Percentiles rank a stretch among this genome's conserved stretches.
Evolutionary conservation across 2,888 invertebrate genomes (phyloP).

Genomic region (Drosophila ezoana): DNA sequence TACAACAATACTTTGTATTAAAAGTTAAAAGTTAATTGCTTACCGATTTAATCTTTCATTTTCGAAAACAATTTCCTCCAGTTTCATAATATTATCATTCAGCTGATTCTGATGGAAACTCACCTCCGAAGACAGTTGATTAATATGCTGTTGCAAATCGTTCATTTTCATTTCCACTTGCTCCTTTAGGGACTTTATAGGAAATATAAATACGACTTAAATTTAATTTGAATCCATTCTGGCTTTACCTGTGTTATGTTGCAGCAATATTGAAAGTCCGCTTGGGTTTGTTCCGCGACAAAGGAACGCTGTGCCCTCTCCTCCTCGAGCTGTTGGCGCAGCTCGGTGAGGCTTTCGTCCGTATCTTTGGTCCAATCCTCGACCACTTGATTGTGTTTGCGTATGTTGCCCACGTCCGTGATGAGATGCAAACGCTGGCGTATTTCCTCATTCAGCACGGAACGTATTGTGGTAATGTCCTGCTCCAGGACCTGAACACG

Average conservation of each 20-base stretch:
- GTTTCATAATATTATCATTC: conserved; percentile 82
- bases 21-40: conserved; percentile 15
- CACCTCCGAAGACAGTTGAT: conserved; percentile 78
- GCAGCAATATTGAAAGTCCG: conserved; percentile 87
- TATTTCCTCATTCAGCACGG: conserved; percentile 84
- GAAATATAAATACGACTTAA: background rate
- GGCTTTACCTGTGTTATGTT: conserved; percentile 85
- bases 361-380: conserved; percentile 83
- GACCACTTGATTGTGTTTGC: conserved; percentile 84
- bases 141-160: conserved; percentile 76
- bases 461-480: conserved; percentile 74
- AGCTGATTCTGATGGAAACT: conserved; percentile 79
- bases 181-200: conserved; percentile 72
- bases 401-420: conserved; percentile 83
- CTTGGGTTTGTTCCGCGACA: conserved; percentile 86
- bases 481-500: conserved; percentile 80
- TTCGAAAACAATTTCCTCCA: conserved; percentile 80
- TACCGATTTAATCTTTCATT: conserved; percentile 78
- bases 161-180: conserved; percentile 76
- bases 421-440: conserved; percentile 84
- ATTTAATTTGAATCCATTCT: background rate
- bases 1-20: background rate
- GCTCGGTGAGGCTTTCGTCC: conserved; percentile 83
- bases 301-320: conserved; percentile 86
- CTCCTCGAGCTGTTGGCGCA: conserved; percentile 86